Evolutionary conservation across 2,797 vertebrate genomes (phyloP).

Genomic region (Eleutherodactylus coqui): DNA sequence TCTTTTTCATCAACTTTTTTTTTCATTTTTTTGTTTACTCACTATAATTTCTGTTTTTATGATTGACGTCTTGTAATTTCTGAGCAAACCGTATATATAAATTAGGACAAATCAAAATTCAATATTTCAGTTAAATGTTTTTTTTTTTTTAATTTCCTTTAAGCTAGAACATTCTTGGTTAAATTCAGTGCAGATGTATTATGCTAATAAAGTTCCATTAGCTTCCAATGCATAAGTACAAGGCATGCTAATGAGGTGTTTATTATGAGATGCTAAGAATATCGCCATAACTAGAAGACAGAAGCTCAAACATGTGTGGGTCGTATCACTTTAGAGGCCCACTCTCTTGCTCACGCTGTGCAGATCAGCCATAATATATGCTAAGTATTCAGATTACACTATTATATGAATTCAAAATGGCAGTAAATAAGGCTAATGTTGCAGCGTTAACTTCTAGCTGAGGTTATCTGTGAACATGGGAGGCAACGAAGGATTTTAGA

Average conservation of each 20-base stretch:
- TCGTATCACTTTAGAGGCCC: slow-evolving; percentile 45
- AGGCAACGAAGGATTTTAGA: slow-evolving; percentile 30
- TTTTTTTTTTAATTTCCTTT: slow-evolving; percentile 6
- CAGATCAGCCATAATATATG: slow-evolving; percentile 55
- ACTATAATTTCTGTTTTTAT: too few relatives aligned
- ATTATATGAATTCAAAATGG: slow-evolving; percentile 59
- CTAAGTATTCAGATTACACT: slow-evolving; percentile 58
- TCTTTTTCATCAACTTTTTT: too few relatives aligned
- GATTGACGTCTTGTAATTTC: background rate
- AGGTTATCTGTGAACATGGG: slow-evolving; percentile 52
- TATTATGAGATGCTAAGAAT: slow-evolving; percentile 52
- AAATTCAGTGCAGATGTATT: slow-evolving; percentile 5
- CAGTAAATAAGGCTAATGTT: slow-evolving; percentile 53
- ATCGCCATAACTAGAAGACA: slow-evolving; percentile 50
- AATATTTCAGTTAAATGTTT: background rate
- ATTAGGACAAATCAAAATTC: background rate
- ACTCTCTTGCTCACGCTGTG: slow-evolving; percentile 47
- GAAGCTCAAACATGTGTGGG: slow-evolving; percentile 43
- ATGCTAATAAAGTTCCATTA: slow-evolving; percentile 46
- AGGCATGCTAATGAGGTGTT: slow-evolving; percentile 48
- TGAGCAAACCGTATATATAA: background rate
- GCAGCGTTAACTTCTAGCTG: slow-evolving; percentile 29
- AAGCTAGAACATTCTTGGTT: slow-evolving; percentile 36
- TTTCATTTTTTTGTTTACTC: too few relatives aligned
- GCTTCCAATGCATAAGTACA: slow-evolving; percentile 37